phyloP scores from a whole-genome alignment of 2,113 vertebrate species.

The Ammodytes dubius region DNA sequence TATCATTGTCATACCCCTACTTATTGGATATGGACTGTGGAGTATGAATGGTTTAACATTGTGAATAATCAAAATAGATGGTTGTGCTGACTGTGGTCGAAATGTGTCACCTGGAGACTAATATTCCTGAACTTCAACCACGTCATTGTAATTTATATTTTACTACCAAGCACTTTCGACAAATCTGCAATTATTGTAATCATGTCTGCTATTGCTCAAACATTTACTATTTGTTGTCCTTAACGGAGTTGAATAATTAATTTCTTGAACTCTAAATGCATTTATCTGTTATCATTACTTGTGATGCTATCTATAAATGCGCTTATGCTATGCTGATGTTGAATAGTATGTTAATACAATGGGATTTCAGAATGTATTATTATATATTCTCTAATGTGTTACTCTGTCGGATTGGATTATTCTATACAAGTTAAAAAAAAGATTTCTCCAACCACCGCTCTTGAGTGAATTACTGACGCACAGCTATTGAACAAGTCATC shows the following conservation, averaged over 20 bases:
- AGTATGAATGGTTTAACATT: slow-evolving; percentile 28
- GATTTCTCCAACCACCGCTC: neutral
- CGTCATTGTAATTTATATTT: slow-evolving; percentile 15
- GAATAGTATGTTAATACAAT: neutral
- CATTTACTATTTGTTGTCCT: neutral
- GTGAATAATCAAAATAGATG: slow-evolving; percentile 34
- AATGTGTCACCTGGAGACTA: slow-evolving; percentile 23
- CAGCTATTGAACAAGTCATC: slow-evolving; percentile 6
- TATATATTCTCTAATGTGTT: neutral
- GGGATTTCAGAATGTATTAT: neutral
- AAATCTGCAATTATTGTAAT: neutral
- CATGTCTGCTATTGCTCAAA: neutral
- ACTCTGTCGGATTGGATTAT: neutral
- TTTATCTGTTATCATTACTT: neutral
- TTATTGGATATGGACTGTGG: slow-evolving; percentile 28
- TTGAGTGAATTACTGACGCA: neutral
- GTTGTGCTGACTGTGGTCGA: neutral
- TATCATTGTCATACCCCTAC: slow-evolving; percentile 27
- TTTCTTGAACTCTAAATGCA: slow-evolving; percentile 9
- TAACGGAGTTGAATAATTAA: slow-evolving; percentile 2
- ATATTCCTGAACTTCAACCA: slow-evolving; percentile 30
- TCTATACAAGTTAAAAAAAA: slow-evolving; percentile 9
- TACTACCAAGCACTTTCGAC: neutral
- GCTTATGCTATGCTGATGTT: neutral
- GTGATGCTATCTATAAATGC: neutral